These are phyloP conservation scores for Psophia crepitans DNA, from an alignment of 2,113 vertebrate species.

Conservation along the genomic window DNA sequence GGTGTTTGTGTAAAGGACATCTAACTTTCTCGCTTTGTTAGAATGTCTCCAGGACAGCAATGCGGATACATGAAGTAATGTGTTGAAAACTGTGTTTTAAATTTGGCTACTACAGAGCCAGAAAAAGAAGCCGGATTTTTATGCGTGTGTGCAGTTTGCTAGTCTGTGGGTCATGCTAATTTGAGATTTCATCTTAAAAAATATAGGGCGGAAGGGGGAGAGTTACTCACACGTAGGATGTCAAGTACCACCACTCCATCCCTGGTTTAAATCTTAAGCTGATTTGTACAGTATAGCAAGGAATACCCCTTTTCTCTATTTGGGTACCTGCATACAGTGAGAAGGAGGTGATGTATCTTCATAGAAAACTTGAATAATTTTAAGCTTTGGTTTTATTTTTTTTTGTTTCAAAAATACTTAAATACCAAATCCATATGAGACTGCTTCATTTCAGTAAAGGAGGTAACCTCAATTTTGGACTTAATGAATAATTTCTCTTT, in stretches of 20 bases:
- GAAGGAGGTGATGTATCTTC: background rate
- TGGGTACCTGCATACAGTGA: background rate
- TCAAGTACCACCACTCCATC: background rate
- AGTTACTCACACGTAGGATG: background rate
- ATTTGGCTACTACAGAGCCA: background rate
- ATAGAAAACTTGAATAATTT: background rate
- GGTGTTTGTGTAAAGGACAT: background rate
- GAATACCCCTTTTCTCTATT: background rate
- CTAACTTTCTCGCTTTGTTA: background rate
- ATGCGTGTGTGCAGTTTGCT: background rate
- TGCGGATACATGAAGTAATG: background rate
- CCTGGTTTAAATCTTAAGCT: background rate
- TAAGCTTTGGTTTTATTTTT: background rate
- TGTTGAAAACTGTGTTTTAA: background rate
- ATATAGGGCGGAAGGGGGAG: fast-evolving
- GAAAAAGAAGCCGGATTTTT: background rate
- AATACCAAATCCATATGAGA: background rate
- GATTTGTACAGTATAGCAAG: background rate
- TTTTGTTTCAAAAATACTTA: background rate
- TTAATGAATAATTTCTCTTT: background rate
- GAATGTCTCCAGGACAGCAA: background rate
- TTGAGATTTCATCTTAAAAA: background rate
- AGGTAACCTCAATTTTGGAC: background rate
- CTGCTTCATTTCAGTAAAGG: background rate
- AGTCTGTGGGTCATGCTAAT: background rate